Conservation (phyloP, 1,140 invertebrate genomes). For the Steinernema feltiae region DNA sequence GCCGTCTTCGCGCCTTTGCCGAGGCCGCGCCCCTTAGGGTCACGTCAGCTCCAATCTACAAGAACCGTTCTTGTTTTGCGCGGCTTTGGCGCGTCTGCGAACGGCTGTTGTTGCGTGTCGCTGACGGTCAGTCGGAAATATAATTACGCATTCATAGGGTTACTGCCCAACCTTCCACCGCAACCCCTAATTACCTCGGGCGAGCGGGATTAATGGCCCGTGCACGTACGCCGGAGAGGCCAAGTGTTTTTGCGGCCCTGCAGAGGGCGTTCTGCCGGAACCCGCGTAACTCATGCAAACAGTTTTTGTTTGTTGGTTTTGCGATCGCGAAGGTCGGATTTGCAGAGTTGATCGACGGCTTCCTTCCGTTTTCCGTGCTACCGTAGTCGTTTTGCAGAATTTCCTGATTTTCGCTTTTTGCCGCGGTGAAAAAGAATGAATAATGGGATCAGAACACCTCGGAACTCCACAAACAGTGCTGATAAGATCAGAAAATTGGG, state of each 20-base stretch:
- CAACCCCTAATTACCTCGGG: constrained; percentile 4
- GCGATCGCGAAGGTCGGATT: too few relatives aligned
- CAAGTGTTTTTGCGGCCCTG: neutral
- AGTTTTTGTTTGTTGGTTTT: too few relatives aligned
- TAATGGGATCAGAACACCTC: too few relatives aligned
- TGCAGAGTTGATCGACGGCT: too few relatives aligned
- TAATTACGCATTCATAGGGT: constrained; percentile 10
- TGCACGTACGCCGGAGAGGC: neutral
- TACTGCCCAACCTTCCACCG: neutral
- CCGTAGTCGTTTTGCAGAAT: too few relatives aligned
- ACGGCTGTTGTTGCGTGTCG: neutral
- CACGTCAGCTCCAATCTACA: neutral
- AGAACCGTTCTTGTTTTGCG: neutral
- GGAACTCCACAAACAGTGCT: too few relatives aligned
- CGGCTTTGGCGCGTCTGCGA: neutral
- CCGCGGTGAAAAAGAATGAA: too few relatives aligned
- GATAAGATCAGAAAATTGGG: too few relatives aligned
- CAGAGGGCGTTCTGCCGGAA: neutral
- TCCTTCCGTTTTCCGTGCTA: too few relatives aligned
- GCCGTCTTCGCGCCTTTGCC: neutral
- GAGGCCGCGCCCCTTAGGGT: neutral
- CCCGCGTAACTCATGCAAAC: neutral
- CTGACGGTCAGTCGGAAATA: neutral
- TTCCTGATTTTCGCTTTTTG: too few relatives aligned
- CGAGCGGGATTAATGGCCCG: neutral